Evolutionary conservation across 2,888 invertebrate species (phyloP).

Genomic region (Spisula solida): DNA sequence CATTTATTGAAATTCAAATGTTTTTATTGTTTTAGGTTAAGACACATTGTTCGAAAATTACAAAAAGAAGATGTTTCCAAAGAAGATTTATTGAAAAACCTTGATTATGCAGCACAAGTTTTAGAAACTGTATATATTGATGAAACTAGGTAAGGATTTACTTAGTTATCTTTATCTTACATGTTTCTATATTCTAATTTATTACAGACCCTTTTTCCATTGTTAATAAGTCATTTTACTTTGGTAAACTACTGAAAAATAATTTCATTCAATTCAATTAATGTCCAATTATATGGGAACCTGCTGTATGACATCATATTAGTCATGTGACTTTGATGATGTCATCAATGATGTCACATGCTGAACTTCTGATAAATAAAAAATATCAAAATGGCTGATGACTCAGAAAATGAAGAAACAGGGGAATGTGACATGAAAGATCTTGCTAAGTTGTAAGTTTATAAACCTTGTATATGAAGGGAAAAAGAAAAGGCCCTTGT

Average conservation of each 20-base stretch:
- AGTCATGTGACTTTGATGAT: slow-evolving; percentile 52
- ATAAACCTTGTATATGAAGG: background rate
- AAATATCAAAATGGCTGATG: slow-evolving; percentile 49
- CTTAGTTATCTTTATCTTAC: background rate
- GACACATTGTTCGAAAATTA: slow-evolving; percentile 95
- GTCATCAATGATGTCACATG: slow-evolving; percentile 61
- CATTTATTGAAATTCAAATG: background rate
- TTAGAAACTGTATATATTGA: slow-evolving; percentile 97
- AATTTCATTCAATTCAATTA: slow-evolving; percentile 26
- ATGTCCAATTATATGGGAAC: slow-evolving; percentile 23
- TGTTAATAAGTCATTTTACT: background rate
- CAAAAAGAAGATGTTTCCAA: slow-evolving; percentile 94
- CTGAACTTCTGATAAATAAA: slow-evolving; percentile 27
- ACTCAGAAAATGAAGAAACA: background rate
- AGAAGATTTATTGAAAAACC: slow-evolving; percentile 96
- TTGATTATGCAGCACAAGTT: slow-evolving; percentile 97
- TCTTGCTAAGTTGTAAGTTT: slow-evolving; percentile 37
- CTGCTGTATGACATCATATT: slow-evolving; percentile 39
- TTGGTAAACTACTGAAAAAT: background rate
- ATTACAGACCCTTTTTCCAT: background rate
- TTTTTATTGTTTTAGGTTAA: slow-evolving; percentile 91
- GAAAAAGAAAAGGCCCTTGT: background rate
- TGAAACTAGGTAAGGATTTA: slow-evolving; percentile 93
- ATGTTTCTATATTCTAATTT: background rate
- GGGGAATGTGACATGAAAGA: background rate